Percentiles rank a stretch among this genome's conserved stretches.
These are phyloP conservation scores for Perccottus glenii DNA, from an alignment of 2,113 vertebrate genomes.

Conservation along the genomic window DNA sequence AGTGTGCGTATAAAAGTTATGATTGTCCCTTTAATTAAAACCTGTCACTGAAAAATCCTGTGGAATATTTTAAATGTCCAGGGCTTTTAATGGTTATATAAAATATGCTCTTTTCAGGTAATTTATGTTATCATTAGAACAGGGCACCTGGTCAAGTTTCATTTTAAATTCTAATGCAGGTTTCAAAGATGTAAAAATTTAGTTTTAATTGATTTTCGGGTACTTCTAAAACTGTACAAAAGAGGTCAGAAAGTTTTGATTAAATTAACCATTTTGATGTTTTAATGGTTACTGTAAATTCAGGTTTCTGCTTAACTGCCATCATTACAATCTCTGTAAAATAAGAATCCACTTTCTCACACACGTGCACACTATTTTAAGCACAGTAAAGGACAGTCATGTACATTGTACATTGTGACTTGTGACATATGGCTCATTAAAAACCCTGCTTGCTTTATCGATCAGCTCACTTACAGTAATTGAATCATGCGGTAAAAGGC, in stretches of 20 bases:
- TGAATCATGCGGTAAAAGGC: constrained; percentile 61
- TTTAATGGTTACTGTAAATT: not conserved
- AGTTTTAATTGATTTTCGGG: not conserved
- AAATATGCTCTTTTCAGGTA: constrained; percentile 1
- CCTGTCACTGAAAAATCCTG: constrained; percentile 9
- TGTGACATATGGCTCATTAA: constrained; percentile 12
- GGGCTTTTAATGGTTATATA: constrained; percentile 12
- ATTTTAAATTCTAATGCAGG: not conserved
- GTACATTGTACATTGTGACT: not conserved
- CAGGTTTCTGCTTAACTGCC: not conserved
- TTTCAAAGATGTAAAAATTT: not conserved
- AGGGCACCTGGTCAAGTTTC: not conserved
- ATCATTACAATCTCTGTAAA: not conserved
- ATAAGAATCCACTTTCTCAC: not conserved
- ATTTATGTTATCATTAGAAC: not conserved
- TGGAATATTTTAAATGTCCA: not conserved
- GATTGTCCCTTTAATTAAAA: constrained; percentile 50
- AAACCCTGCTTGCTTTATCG: constrained; percentile 34
- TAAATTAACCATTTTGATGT: not conserved
- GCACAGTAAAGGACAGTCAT: not conserved
- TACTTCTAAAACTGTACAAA: not conserved
- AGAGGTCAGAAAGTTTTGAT: not conserved
- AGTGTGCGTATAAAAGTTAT: constrained; percentile 11
- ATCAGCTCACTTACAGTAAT: constrained; percentile 59
- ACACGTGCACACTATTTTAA: not conserved